phyloP scores from a whole-genome alignment of 2,797 vertebrate genomes.

The Tachyglossus aculeatus region DNA sequence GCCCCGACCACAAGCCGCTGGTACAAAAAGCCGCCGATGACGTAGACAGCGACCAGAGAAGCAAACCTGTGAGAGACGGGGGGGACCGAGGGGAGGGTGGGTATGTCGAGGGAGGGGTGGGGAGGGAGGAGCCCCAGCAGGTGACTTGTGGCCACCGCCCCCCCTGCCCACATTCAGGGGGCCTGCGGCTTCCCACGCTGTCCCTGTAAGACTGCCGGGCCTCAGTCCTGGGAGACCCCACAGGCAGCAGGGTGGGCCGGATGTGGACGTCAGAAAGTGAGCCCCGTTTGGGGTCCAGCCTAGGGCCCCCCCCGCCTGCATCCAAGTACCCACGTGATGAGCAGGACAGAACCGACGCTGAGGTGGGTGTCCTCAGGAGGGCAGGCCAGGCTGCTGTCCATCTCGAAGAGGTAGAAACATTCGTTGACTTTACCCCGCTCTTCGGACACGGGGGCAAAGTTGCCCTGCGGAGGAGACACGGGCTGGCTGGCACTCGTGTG shows the following conservation, averaged over 20 bases:
- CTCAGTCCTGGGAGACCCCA: too few species aligned
- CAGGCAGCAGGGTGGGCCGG: too few species aligned
- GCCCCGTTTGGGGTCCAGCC: too few species aligned
- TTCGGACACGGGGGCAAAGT: conserved; percentile 79
- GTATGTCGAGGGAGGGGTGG: too few species aligned
- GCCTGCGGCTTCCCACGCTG: too few species aligned
- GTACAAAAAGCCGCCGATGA: conserved; percentile 93
- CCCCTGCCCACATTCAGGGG: too few species aligned
- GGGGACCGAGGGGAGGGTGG: not conserved
- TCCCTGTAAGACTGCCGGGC: too few species aligned
- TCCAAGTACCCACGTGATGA: conserved; percentile 86
- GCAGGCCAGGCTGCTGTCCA: conserved; percentile 88
- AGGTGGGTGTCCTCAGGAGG: conserved; percentile 79
- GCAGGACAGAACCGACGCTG: conserved; percentile 87
- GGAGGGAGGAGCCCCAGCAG: too few species aligned
- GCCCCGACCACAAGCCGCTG: conserved; percentile 94
- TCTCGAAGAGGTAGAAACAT: conserved; percentile 94
- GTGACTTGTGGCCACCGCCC: too few species aligned
- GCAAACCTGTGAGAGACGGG: conserved; percentile 74
- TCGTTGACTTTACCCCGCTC: conserved; percentile 76
- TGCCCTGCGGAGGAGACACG: conserved; percentile 71
- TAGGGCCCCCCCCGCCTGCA: too few species aligned
- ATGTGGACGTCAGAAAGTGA: too few species aligned
- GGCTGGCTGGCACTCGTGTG: not conserved
- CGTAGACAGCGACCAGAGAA: conserved; percentile 84